Evolutionary conservation across 2,888 invertebrate species (phyloP).

Genomic region (Nephrotoma guestfalica): DNA sequence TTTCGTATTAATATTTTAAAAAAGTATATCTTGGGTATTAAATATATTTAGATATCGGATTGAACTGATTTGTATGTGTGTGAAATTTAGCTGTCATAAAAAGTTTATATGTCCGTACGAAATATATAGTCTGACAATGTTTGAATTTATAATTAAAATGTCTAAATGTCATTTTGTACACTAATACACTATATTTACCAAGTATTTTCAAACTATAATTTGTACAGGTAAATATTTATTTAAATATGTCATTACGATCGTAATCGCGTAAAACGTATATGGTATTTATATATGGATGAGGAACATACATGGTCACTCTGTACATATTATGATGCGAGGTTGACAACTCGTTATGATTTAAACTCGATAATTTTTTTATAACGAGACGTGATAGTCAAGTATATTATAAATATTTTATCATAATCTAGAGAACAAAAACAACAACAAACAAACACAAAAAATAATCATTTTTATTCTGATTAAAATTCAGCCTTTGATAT

Average conservation of each 20-base stretch:
- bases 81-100: no score
- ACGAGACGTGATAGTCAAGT: not conserved
- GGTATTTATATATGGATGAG: not conserved
- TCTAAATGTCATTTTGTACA: not conserved
- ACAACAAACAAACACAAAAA: not conserved
- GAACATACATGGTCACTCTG: not conserved
- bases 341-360: no score
- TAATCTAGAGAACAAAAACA: not conserved
- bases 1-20: not conserved
- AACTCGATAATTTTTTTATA: no score
- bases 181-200: no score
- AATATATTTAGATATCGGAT: no score
- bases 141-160: not conserved
- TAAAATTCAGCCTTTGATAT: not conserved
- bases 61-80: not conserved
- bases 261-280: not conserved
- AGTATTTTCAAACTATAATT: not conserved
- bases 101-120: no score
- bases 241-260: not conserved
- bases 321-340: not conserved
- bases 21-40: no score
- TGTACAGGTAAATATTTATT: not conserved
- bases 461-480: not conserved
- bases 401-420: not conserved
- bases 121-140: not conserved